Evolutionary conservation across 2,113 vertebrate species (phyloP), one percentile per base, ranked within the genome.

Genomic region (Beaufortia kweichowensis): DNA sequence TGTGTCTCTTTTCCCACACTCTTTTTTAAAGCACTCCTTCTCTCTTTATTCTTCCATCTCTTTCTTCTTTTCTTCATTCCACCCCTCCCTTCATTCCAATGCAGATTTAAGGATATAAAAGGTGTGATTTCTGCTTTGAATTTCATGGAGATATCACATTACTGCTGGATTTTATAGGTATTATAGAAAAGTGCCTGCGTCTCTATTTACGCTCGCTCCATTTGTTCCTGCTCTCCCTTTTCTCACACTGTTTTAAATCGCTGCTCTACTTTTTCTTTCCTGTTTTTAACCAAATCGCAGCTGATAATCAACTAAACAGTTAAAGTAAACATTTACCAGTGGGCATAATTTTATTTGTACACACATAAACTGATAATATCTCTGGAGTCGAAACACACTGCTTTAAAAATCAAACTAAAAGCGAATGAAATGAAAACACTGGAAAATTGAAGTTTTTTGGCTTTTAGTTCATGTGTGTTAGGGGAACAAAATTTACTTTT

Each of bases 111-210:
- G 72, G 56, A 39, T 68, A n/a, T n/a, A 60, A 67, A 19, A 69
- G 72, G 12, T 26, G 70, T 68, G 75, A 59, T 77, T 67, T 59
- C 24, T 55, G 59, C 68, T 71, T 59, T 71, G 50, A 71, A 39
- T 72, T 39, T 79, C 43, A 66, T 66, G 43, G 60, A 75, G 61
- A 48, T 77, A 79, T 82, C 77, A 33, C 60, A 63, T 82, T 82
- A 82, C 81, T 6, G 39, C 23, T 1, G 15, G 50, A 12, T 69
- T 79, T 79, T 79, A 62, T 61, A 65, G 35, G 64, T 35, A 21
- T 56, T 70, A 46, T 62, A 29, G 62, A 56, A 79, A 76, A 82
- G 72, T 43, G 57, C 65, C 41, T 50, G 60, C 41, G 28, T 46
- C 24, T 60, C 31, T 28, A 28, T 78, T 56, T 62, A 41, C 55